These are phyloP conservation scores for Lichenostomus cassidix DNA, from an alignment of 2,113 vertebrate species.

Conservation along the genomic window DNA sequence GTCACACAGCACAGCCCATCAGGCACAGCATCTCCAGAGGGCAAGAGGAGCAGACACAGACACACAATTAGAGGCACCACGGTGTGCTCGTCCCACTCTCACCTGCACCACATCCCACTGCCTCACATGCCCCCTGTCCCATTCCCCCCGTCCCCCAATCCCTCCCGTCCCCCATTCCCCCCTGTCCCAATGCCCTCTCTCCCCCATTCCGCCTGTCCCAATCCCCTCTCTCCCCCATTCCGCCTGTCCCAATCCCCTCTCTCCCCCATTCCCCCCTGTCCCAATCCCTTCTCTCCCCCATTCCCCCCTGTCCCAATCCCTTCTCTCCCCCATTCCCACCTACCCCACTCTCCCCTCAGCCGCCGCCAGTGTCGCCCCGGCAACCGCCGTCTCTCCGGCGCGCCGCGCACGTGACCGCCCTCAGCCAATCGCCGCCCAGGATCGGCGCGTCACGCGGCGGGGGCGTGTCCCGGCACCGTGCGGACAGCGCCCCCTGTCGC, in stretches of 20 bases:
- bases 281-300: not conserved
- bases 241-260: no score
- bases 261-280: no score
- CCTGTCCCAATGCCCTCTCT: not conserved
- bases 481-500: not conserved
- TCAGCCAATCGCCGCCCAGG: not conserved
- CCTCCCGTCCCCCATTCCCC: not conserved
- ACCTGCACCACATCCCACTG: not conserved
- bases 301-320: not conserved
- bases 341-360: not conserved
- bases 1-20: no score
- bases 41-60: not conserved
- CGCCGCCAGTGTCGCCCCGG: not conserved
- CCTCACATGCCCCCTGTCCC: not conserved
- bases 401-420: not conserved
- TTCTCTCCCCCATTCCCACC: not conserved
- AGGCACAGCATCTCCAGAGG: no score
- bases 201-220: no score
- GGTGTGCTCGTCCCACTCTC: not conserved
- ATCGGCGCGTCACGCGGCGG: accelerated
- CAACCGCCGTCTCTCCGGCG: not conserved
- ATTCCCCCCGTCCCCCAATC: not conserved
- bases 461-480: accelerated
- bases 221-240: not conserved
- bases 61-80: not conserved